Conservation (phyloP, 2,113 vertebrate species). For the Pterocles burchelli region DNA sequence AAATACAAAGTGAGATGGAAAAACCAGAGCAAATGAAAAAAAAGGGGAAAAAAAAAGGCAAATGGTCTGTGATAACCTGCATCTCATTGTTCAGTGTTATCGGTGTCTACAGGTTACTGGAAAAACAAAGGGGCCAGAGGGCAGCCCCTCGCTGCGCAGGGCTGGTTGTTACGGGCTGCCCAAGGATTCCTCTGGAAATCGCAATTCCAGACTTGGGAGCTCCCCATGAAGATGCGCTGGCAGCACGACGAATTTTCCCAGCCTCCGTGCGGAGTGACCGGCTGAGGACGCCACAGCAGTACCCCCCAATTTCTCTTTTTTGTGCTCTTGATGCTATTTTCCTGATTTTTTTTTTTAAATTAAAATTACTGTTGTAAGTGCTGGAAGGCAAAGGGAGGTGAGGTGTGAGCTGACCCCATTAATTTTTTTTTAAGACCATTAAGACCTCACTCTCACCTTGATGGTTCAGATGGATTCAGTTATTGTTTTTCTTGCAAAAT, state of each 20-base stretch:
- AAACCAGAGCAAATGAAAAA: neutral
- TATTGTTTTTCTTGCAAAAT: neutral
- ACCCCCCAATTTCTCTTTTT: neutral
- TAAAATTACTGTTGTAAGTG: fast-evolving
- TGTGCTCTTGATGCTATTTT: neutral
- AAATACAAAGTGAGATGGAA: neutral
- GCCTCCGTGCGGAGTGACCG: fast-evolving
- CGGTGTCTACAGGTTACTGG: neutral
- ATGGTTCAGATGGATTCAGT: neutral
- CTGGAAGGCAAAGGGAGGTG: neutral
- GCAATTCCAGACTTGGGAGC: neutral
- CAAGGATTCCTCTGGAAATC: neutral
- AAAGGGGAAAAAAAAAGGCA: neutral
- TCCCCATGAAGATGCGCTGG: neutral
- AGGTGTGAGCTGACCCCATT: neutral
- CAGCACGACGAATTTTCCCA: fast-evolving
- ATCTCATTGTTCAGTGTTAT: neutral
- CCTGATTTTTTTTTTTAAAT: too few species aligned
- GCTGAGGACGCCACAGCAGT: fast-evolving
- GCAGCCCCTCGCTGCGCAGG: neutral
- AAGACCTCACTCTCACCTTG: neutral
- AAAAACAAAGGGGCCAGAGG: constrained; percentile 38
- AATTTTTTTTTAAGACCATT: too few species aligned
- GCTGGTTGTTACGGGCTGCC: neutral
- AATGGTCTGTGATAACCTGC: neutral